Evolutionary conservation across 2,888 invertebrate genomes (phyloP), one percentile per base, ranked within the genome.

Genomic region (Drosophila neoperkinsi): DNA sequence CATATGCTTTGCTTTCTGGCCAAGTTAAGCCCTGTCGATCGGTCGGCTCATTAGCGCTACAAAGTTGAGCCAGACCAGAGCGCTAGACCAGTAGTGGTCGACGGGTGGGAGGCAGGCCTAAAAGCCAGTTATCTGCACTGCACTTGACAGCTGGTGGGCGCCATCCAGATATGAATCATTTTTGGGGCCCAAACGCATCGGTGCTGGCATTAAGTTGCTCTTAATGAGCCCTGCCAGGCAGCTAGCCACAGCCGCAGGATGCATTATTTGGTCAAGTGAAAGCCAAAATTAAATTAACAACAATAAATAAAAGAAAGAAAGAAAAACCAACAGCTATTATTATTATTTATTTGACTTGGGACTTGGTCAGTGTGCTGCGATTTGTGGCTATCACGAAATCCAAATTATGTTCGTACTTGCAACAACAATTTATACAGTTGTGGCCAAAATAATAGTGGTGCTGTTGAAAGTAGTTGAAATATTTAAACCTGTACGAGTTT

Each of bases 291-390:
- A 58, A 73, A 56, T 62, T 51, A 51, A 5, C 53, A 30, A 50
- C 33, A 30, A 13, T 7, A 53, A 52, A 31, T n/a, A 34, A 51
- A 28, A 18, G 18, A 18, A 0, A 16, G 28, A 10, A 0, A 18
- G 9, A 18, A 55, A 36, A 34, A 28, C 18, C 34, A 55, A 56
- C 28, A 56, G 13, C 55, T 30, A 71, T 30, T 41, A 52, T 33
- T 30, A 74, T 65, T 70, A 64, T 60, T 62, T 74, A 75, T 79
- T 63, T 84, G 68, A 66, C 71, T 50, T 34, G 53, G 51, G 59
- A 77, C 79, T 81, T 85, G 81, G 86, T 85, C 81, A 86, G 78
- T 83, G 55, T 71, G 80, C 74, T 63, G 55, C 51, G 50, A 56
- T 65, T 58, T 59, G 60, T 62, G 78, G 68, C 66, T 57, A 76